phyloP scores from a whole-genome alignment of 2,113 vertebrate genomes.

The Psittacula cyanocephala region DNA sequence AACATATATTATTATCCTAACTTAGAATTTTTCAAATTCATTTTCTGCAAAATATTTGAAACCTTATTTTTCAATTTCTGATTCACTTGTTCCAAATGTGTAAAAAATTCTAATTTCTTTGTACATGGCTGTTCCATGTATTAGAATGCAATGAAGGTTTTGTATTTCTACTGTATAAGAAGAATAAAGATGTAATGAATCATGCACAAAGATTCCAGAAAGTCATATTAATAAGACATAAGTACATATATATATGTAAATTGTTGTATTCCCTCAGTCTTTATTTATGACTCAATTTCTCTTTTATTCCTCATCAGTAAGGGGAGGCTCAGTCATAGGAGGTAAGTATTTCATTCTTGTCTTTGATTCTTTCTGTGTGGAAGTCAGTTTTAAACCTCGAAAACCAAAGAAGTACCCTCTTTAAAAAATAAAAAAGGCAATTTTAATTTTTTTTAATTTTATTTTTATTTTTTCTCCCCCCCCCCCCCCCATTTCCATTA shows the following conservation, averaged over 20 bases:
- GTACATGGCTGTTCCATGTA: not conserved
- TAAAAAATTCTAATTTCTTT: rapidly evolving
- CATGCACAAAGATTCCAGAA: not conserved
- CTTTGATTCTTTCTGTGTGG: not conserved
- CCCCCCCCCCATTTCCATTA: rapidly evolving
- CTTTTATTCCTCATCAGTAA: not conserved
- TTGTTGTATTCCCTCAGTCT: not conserved
- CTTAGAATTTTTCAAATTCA: not conserved
- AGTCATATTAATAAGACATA: not conserved
- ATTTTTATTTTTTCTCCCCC: rapidly evolving
- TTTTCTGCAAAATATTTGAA: not conserved
- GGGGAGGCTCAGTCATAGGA: not conserved
- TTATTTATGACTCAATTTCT: not conserved
- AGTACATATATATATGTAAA: not conserved
- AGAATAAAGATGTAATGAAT: not conserved
- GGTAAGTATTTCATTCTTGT: not conserved
- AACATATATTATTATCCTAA: not conserved
- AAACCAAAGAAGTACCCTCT: not conserved
- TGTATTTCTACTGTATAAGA: not conserved
- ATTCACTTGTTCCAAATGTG: not conserved
- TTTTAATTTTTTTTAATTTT: not conserved
- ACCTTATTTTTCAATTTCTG: not conserved
- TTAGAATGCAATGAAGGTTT: not conserved
- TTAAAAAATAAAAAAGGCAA: not conserved
- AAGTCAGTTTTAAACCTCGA: not conserved